Evolutionary conservation across 2,888 invertebrate genomes (phyloP).

Genomic region (Phyllotreta cruciferae): DNA sequence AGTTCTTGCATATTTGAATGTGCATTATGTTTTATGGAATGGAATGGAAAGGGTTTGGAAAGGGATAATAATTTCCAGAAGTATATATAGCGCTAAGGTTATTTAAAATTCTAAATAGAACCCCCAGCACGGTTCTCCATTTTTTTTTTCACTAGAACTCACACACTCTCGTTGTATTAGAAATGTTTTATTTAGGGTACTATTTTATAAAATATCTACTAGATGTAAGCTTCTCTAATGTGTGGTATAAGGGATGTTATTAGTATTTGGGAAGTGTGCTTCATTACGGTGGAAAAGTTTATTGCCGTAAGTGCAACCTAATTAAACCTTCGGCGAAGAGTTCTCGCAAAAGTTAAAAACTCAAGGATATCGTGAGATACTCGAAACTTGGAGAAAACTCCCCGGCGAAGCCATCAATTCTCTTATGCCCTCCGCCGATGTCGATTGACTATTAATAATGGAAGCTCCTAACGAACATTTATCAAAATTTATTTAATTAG

Average conservation of each 20-base stretch:
- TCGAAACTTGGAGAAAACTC: slow-evolving; percentile 26
- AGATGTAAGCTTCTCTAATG: too few relatives aligned
- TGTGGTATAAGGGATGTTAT: neutral
- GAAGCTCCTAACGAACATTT: slow-evolving; percentile 1
- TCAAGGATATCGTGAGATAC: slow-evolving; percentile 19
- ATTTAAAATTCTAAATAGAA: slow-evolving; percentile 8
- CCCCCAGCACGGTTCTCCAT: too few relatives aligned
- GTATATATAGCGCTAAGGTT: neutral
- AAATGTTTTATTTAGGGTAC: too few relatives aligned
- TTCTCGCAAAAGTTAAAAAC: slow-evolving; percentile 23
- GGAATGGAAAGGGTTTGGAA: neutral
- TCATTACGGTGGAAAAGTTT: slow-evolving; percentile 23
- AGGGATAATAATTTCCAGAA: neutral
- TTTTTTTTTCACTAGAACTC: too few relatives aligned
- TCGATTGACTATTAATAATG: slow-evolving; percentile 16
- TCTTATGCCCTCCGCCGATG: slow-evolving; percentile 23
- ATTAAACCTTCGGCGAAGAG: slow-evolving; percentile 18
- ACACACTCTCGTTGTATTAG: too few relatives aligned
- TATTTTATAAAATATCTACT: too few relatives aligned
- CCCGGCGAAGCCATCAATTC: slow-evolving; percentile 28
- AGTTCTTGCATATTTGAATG: slow-evolving; percentile 20
- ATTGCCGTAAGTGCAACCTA: slow-evolving; percentile 16
- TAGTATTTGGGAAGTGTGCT: slow-evolving; percentile 9
- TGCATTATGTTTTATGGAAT: slow-evolving; percentile 15
- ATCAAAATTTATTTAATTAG: slow-evolving; percentile 14